Percentiles rank a stretch among this genome's conserved stretches.
These are phyloP conservation scores for Acanthococcus lagerstroemiae DNA, from an alignment of 2,888 invertebrate genomes.

Conservation along the genomic window DNA sequence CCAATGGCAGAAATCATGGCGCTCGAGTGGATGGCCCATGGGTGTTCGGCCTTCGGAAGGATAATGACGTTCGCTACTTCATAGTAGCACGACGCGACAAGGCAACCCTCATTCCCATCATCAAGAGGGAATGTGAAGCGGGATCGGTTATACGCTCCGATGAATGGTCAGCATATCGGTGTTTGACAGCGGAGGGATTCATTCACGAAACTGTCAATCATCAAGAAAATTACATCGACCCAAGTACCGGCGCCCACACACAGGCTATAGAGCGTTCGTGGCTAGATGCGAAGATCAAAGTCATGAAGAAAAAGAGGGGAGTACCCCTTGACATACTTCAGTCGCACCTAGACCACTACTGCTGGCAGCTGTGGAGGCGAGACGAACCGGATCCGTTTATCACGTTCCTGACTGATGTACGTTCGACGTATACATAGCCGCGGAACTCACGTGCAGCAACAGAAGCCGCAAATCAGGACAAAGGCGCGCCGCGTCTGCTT, in stretches of 20 bases:
- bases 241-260: neutral
- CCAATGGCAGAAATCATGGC: neutral
- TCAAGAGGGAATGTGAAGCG: slow-evolving; percentile 1
- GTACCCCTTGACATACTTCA: neutral
- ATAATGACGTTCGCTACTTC: neutral
- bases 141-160: neutral
- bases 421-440: neutral
- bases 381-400: neutral
- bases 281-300: neutral
- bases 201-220: slow-evolving; percentile 2
- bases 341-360: slow-evolving; percentile 4
- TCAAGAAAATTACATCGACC: neutral
- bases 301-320: slow-evolving; percentile 6
- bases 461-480: no score
- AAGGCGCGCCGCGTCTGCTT: no score
- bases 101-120: slow-evolving; percentile 1
- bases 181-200: slow-evolving; percentile 8
- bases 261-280: slow-evolving; percentile 4
- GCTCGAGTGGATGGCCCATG: neutral
- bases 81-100: neutral
- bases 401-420: neutral
- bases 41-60: slow-evolving; percentile 1
- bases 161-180: no score
- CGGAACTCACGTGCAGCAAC: neutral
- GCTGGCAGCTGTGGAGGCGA: neutral